phyloP scores from a whole-genome alignment of 2,888 invertebrate genomes.

The Tanytarsus gracilentus region DNA sequence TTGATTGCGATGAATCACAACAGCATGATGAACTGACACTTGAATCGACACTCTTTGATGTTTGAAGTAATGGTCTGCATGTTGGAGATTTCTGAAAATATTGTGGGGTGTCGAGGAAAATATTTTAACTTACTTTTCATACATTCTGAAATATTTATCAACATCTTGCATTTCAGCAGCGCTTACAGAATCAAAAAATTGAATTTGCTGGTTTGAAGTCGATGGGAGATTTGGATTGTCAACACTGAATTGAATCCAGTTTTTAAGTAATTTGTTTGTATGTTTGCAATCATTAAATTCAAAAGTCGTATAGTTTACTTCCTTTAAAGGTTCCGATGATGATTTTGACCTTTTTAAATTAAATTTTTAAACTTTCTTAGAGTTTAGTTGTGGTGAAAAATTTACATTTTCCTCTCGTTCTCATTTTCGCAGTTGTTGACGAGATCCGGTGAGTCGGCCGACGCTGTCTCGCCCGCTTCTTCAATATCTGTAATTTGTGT shows the following conservation, averaged over 20 bases:
- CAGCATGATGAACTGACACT: slow-evolving; percentile 1
- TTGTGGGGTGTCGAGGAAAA: background rate
- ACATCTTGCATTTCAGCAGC: background rate
- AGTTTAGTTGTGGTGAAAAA: background rate
- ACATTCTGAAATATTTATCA: background rate
- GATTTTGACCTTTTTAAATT: too few relatives aligned
- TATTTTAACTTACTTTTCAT: background rate
- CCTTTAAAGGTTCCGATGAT: too few relatives aligned
- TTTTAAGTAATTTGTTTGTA: too few relatives aligned
- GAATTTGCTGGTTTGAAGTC: too few relatives aligned
- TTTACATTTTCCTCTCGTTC: background rate
- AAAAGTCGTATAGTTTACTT: too few relatives aligned
- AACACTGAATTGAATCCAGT: too few relatives aligned
- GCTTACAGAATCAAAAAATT: background rate
- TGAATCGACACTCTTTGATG: background rate
- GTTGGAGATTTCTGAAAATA: background rate
- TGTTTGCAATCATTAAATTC: too few relatives aligned
- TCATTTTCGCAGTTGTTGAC: background rate
- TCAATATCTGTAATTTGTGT: slow-evolving; percentile 40
- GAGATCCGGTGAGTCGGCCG: background rate
- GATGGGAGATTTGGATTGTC: too few relatives aligned
- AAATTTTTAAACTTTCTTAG: too few relatives aligned
- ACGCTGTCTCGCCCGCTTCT: slow-evolving; percentile 35
- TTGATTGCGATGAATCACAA: slow-evolving; percentile 23
- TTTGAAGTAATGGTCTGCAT: background rate